Conservation (phyloP, 37 sponge, comb jelly and placozoan genomes). For the Sycon ciliatum region DNA sequence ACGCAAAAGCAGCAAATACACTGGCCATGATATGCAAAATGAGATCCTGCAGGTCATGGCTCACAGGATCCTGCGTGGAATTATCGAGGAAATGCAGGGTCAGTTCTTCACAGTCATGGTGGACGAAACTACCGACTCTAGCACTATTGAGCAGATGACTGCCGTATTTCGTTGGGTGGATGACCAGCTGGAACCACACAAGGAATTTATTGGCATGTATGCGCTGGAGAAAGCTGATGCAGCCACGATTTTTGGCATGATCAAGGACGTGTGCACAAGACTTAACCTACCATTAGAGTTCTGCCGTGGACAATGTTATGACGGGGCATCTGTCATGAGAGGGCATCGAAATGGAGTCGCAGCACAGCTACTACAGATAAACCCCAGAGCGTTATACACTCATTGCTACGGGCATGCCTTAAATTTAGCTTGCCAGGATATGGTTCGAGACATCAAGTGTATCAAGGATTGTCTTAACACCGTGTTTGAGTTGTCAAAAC, state of each 20-base stretch:
- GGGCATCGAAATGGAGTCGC: conserved; percentile 29
- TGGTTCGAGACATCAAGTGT: conserved; percentile 11
- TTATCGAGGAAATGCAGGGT: background rate
- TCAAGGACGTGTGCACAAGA: conserved; percentile 33
- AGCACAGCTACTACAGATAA: background rate
- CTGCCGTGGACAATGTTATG: conserved; percentile 57
- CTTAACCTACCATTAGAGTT: conserved; percentile 18
- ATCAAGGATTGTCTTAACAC: conserved; percentile 33
- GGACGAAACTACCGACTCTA: conserved; percentile 48
- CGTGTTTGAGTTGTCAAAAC: conserved; percentile 26
- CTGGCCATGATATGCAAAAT: background rate
- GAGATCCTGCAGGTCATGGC: conserved; percentile 5
- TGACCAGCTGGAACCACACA: conserved; percentile 39
- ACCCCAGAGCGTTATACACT: conserved; percentile 29
- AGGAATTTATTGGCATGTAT: conserved; percentile 63
- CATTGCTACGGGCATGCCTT: conserved; percentile 39
- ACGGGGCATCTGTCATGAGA: conserved; percentile 40
- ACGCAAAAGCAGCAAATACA: background rate
- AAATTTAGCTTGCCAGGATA: conserved; percentile 36
- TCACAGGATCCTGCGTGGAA: background rate
- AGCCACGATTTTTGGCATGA: conserved; percentile 13
- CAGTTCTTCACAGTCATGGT: conserved; percentile 34
- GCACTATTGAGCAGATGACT: conserved; percentile 43
- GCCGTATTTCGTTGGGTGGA: conserved; percentile 42
- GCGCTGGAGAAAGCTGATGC: conserved; percentile 42